Conservation (phyloP, 2,797 vertebrate species). For the Huso huso region DNA sequence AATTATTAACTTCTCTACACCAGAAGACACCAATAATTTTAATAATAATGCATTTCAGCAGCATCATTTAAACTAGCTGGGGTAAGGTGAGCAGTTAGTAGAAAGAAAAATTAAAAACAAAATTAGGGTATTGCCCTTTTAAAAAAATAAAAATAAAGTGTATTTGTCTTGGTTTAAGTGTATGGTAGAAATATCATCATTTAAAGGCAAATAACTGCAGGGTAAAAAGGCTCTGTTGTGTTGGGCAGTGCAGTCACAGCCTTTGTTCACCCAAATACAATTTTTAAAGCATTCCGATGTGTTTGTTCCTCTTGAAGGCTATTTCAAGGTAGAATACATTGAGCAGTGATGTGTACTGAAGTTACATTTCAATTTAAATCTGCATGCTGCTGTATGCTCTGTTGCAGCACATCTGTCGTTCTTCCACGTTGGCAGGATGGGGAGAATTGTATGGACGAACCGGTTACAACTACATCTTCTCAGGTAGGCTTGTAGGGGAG, state of each 20-base stretch:
- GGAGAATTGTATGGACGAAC: constrained; percentile 93
- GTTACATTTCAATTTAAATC: too few species aligned
- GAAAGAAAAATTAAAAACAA: too few species aligned
- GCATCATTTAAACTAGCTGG: too few species aligned
- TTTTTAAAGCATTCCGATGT: too few species aligned
- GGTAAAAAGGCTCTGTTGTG: constrained; percentile 20
- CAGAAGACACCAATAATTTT: too few species aligned
- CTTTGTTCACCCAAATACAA: too few species aligned
- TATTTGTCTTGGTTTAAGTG: too few species aligned
- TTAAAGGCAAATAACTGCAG: background rate
- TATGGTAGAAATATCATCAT: background rate
- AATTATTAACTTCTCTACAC: too few species aligned
- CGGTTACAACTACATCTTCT: constrained; percentile 97
- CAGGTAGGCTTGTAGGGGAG: constrained; percentile 56
- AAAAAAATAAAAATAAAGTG: too few species aligned
- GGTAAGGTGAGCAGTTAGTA: too few species aligned
- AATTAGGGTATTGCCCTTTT: too few species aligned
- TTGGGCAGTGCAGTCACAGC: constrained; percentile 11
- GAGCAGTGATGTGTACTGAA: constrained; percentile 65
- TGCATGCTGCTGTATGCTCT: background rate
- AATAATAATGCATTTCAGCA: too few species aligned
- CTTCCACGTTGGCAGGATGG: constrained; percentile 92
- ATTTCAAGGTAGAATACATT: constrained; percentile 74
- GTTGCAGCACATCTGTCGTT: constrained; percentile 88
- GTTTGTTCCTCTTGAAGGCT: background rate